Base-by-base conservation (phyloP, 2,888 invertebrate species). In the Cataglyphis rosenhaueri region DNA sequence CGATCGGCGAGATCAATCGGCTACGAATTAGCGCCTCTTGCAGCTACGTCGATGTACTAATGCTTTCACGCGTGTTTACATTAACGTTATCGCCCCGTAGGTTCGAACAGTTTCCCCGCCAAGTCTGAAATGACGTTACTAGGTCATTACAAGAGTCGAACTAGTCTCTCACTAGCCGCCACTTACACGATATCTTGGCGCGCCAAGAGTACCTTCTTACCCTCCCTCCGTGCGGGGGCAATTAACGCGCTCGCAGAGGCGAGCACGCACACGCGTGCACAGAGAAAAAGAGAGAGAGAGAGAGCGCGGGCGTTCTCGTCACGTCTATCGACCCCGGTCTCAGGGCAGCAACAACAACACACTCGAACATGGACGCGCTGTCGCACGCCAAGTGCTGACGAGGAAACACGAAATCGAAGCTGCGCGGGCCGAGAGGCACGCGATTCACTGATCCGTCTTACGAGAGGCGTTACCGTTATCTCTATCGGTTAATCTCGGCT, bases 361-460 rank as follows among this genome's bases (percentile, higher is more conserved):
- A 25, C 52, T 44, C 71, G 79, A 83, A 84, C 78, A 73, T 44
- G 71, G 75, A 68, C 70, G 65, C 38, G 74, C 65, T 76, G 85
- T 83, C 85, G 84, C 85, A 87, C 88, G 89, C 84, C 86, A 88
- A 73, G 82, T 74, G 82, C 68, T 70, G 76, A 62, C 66, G 75
- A 55, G 64, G 85, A 73, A 87, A 86, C 88, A 89, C 66, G 88
- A 85, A 91, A 91, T 92, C 88, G 89, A 89, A 89, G 88, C 84
- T 84, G 88, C 85, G 85, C 85, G 85, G 83, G 85, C 57, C 66
- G 73, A 82, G 62, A 82, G 84, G 89, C 94, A 94, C 93, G 94
- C 94, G 92, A 94, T 93, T 88, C 91, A 91, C 93, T 94, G 94
- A 94, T 94, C 94, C 93, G 92, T 94, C 94, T 93, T 94, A 86